Evolutionary conservation across 2,888 invertebrate genomes (phyloP).

Genomic region (Drosophila mettleri): DNA sequence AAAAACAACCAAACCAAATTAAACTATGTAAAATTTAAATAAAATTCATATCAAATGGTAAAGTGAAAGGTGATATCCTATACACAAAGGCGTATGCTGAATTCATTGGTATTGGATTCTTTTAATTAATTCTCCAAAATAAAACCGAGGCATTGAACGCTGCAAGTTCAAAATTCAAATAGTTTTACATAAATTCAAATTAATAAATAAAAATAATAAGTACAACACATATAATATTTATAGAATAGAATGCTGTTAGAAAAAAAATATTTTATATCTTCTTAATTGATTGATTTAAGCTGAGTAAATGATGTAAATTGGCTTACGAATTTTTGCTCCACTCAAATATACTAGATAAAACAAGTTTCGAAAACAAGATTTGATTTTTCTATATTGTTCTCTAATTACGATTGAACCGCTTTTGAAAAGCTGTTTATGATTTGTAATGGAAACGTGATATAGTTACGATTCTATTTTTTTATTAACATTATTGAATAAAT

Average conservation of each 20-base stretch:
- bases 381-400: neutral
- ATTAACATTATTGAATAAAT: no score
- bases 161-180: no score
- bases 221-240: no score
- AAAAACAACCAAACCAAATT: slow-evolving; percentile 38
- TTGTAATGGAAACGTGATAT: neutral
- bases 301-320: no score
- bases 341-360: neutral
- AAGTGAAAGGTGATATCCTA: slow-evolving; percentile 13
- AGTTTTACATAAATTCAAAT: no score
- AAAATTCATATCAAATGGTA: slow-evolving; percentile 47
- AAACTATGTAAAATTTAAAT: slow-evolving; percentile 58
- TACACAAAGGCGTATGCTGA: neutral
- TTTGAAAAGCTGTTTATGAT: neutral
- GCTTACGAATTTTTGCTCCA: no score
- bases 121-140: slow-evolving; percentile 38
- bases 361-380: neutral
- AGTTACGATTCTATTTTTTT: no score
- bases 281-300: no score
- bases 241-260: no score
- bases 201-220: no score
- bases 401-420: neutral
- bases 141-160: no score
- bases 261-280: no score
- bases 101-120: neutral